Evolutionary conservation across 2,113 vertebrate species (phyloP).

Genomic region (Pseudopodoces humilis): DNA sequence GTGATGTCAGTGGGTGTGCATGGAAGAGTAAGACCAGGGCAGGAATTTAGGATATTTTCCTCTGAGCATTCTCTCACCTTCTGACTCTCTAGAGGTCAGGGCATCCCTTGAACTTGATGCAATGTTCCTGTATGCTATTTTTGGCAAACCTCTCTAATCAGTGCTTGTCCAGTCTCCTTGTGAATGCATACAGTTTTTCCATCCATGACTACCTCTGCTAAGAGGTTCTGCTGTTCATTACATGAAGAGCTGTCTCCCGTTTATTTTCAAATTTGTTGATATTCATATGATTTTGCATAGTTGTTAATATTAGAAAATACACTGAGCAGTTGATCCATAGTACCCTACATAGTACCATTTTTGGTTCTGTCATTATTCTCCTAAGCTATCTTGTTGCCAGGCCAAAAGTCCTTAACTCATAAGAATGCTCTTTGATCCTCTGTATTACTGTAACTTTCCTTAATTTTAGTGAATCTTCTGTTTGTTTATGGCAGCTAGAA

Average conservation of each 20-base stretch:
- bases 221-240: neutral
- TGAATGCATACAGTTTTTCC: neutral
- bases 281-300: rapidly evolving
- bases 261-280: neutral
- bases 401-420: neutral
- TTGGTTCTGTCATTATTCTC: neutral
- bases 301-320: neutral
- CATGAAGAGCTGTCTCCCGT: neutral
- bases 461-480: neutral
- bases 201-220: neutral
- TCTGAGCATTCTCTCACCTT: neutral
- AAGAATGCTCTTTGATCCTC: neutral
- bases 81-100: neutral
- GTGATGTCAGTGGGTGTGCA: neutral
- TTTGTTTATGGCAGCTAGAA: neutral
- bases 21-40: neutral
- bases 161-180: neutral
- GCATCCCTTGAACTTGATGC: neutral
- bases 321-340: neutral
- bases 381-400: neutral
- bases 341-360: neutral
- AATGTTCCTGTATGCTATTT: neutral
- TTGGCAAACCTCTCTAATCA: neutral
- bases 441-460: neutral
- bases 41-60: neutral